A percentile compares a stretch with the other conserved stretches of the same genome.
Conservation (phyloP, 1,140 invertebrate genomes). For the Micrasema minimum region DNA sequence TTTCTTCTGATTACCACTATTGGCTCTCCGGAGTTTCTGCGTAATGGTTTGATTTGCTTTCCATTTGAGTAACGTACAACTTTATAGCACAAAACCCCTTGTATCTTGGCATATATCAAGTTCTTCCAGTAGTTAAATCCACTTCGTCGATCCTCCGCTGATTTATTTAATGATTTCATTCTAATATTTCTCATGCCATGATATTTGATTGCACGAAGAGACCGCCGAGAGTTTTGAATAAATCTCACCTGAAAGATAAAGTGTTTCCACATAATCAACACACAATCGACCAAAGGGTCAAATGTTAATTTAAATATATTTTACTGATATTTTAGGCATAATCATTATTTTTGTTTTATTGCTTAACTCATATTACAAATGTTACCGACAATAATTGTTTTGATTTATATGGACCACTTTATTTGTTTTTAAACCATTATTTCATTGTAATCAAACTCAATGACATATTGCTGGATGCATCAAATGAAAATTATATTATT, state of each 20-base stretch:
- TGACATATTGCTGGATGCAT: too few relatives aligned
- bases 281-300: not conserved
- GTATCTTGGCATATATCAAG: conserved; percentile 25
- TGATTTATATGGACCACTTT: too few relatives aligned
- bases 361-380: too few relatives aligned
- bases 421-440: too few relatives aligned
- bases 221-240: conserved; percentile 64
- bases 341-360: not conserved
- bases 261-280: not conserved
- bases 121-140: conserved; percentile 8
- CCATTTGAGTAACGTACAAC: conserved; percentile 42
- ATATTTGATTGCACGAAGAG: conserved; percentile 64
- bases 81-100: conserved; percentile 39
- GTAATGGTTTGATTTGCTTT: conserved; percentile 7
- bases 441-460: too few relatives aligned
- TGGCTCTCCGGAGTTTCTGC: conserved; percentile 40
- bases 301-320: not conserved
- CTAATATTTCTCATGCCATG: conserved; percentile 63
- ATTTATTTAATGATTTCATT: conserved; percentile 43
- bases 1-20: conserved; percentile 40
- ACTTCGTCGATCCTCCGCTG: not conserved
- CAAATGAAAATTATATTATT: too few relatives aligned
- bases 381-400: too few relatives aligned
- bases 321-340: not conserved
- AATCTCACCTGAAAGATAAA: conserved; percentile 61